phyloP scores from a whole-genome alignment of 2,888 invertebrate species.

The Sphinx pinastri region DNA sequence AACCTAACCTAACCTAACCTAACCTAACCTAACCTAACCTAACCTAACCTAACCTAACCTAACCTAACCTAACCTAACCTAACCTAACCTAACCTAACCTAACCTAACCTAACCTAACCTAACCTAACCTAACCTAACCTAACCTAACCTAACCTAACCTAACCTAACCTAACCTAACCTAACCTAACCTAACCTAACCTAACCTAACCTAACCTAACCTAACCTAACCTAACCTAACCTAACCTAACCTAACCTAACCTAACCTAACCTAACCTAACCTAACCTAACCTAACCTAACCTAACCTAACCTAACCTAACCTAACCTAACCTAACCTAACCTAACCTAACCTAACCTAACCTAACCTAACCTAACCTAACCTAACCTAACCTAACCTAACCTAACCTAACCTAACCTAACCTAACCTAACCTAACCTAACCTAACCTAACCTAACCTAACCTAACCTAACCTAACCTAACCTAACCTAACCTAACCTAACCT shows the following conservation, averaged over 20 bases:
- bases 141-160: too few relatives aligned
- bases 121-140: too few relatives aligned
- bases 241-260: constrained; percentile 31
- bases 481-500: constrained; percentile 36
- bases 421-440: constrained; percentile 35
- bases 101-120: too few relatives aligned
- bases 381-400: constrained; percentile 35
- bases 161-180: too few relatives aligned
- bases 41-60: too few relatives aligned
- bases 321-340: constrained; percentile 32
- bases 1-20: too few relatives aligned
- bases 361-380: constrained; percentile 32
- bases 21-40: too few relatives aligned
- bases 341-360: constrained; percentile 32
- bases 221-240: too few relatives aligned
- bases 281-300: constrained; percentile 32
- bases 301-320: constrained; percentile 31
- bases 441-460: constrained; percentile 34
- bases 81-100: too few relatives aligned
- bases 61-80: too few relatives aligned
- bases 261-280: constrained; percentile 31
- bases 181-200: too few relatives aligned
- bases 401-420: constrained; percentile 38
- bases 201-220: too few relatives aligned
- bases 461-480: constrained; percentile 35